Conservation (phyloP, 2,888 invertebrate species). For the Thymelicus lineola region DNA sequence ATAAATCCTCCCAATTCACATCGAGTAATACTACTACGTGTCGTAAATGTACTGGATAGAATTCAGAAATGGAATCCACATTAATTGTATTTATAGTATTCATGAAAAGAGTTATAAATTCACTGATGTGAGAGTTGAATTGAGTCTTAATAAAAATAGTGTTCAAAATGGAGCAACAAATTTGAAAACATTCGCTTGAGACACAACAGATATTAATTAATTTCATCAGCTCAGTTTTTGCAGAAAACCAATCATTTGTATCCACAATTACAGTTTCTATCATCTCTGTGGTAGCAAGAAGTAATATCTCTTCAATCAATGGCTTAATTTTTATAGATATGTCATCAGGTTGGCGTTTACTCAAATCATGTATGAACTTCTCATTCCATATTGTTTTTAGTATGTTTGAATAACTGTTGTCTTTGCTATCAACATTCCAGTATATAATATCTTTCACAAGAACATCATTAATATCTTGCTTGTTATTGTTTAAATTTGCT, state of each 20-base stretch:
- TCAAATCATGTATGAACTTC: not conserved
- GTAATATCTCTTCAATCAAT: constrained; percentile 62
- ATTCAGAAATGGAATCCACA: constrained; percentile 55
- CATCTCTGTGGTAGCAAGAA: constrained; percentile 52
- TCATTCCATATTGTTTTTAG: constrained; percentile 61
- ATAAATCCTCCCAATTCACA: constrained; percentile 55
- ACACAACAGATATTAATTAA: constrained; percentile 57
- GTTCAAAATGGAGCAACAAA: constrained; percentile 64
- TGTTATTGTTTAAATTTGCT: constrained; percentile 61
- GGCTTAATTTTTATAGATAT: constrained; percentile 65
- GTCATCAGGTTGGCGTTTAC: constrained; percentile 50
- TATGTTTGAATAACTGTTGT: constrained; percentile 43
- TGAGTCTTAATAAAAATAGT: constrained; percentile 63
- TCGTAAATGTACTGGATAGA: constrained; percentile 61
- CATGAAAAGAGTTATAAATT: constrained; percentile 60
- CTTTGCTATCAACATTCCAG: constrained; percentile 53
- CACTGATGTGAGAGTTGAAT: constrained; percentile 56
- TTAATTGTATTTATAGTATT: constrained; percentile 22
- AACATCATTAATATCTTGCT: constrained; percentile 46
- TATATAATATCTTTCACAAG: constrained; percentile 58
- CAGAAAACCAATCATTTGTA: constrained; percentile 48
- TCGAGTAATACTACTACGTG: constrained; percentile 63
- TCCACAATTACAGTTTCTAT: constrained; percentile 49
- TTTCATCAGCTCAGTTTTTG: constrained; percentile 47
- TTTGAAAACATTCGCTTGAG: constrained; percentile 69